Conservation (phyloP, 1,140 invertebrate species). For the Zelostemma sp. region DNA sequence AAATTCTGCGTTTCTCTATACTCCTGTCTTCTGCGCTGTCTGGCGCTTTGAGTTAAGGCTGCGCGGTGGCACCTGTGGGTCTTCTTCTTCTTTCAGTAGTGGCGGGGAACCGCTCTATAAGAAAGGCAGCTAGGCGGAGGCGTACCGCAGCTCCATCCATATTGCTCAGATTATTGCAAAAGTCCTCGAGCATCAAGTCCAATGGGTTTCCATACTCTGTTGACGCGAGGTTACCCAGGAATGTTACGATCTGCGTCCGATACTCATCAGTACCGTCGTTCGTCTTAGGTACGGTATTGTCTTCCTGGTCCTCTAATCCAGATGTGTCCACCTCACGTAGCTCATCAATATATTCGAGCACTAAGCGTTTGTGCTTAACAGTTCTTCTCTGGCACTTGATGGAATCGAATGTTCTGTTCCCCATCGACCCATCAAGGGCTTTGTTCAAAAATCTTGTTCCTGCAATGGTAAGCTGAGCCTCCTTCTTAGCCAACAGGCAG, state of each 20-base stretch:
- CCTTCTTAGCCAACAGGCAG: background rate
- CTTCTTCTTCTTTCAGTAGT: too few species aligned
- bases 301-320: background rate
- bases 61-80: too few species aligned
- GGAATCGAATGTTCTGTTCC: slow-evolving; percentile 1
- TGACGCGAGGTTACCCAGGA: too few species aligned
- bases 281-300: background rate
- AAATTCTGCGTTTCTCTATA: slow-evolving; percentile 23
- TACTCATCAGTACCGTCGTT: too few species aligned
- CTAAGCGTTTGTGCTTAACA: background rate
- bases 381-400: slow-evolving; percentile 10
- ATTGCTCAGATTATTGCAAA: too few species aligned
- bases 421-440: background rate
- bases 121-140: too few species aligned
- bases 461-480: background rate
- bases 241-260: too few species aligned
- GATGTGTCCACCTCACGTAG: too few species aligned
- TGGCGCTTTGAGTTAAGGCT: background rate
- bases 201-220: background rate
- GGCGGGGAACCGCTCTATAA: too few species aligned
- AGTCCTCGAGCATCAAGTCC: background rate
- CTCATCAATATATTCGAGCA: background rate
- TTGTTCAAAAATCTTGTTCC: background rate
- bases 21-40: slow-evolving; percentile 1
- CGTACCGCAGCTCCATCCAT: background rate